Evolutionary conservation across 2,888 invertebrate species (phyloP), one percentile per base, ranked within the genome.

Genomic region (Agrilus biguttatus): DNA sequence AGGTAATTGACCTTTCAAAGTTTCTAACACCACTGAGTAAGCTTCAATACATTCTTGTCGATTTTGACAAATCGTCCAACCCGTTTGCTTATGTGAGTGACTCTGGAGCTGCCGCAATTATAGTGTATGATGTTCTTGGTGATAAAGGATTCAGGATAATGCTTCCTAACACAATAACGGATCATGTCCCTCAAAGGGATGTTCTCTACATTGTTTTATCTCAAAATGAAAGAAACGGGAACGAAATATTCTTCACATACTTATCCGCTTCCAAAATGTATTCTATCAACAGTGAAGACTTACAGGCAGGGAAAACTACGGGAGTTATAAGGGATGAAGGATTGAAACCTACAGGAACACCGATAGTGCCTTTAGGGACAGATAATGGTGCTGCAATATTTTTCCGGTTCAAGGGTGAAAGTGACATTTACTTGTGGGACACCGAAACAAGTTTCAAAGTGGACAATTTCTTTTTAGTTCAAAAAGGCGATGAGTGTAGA

Each of bases 391-490:
- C 68, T 8, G 69, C 71, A 5, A 58, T 78, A 12, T 78, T 78
- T 68, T 74, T 78, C 64, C 67, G 78, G n/a, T 70, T 69, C 53
- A 72, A 73, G 56, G 77, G 78, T 14, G 69, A 74, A 51, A 70
- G 74, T 10, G 75, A 77, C 46, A 70, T 80, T 40, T 78, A 73
- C 57, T 68, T 74, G 60, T 80, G 79, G 79, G 73, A 79, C 57
- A 68, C 73, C 2, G 72, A 74, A 41, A 72, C 72, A 0, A 63
- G 68, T 42, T 76, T 78, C 59, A 69, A 65, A 43, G 54, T 65
- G 21, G 68, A 72, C 37, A 76, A 77, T 57, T 69, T 76, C 54
- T 55, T 72, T 36, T 64, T 75, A 48, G 75, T 77, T 6, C 73
- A 77, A 51, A 69, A 67, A 28, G 74, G 75, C n/a, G 69, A 68